These are phyloP conservation scores for Clavelina lepadiformis DNA, from an alignment of 23 tunicate species.

Conservation along the genomic window DNA sequence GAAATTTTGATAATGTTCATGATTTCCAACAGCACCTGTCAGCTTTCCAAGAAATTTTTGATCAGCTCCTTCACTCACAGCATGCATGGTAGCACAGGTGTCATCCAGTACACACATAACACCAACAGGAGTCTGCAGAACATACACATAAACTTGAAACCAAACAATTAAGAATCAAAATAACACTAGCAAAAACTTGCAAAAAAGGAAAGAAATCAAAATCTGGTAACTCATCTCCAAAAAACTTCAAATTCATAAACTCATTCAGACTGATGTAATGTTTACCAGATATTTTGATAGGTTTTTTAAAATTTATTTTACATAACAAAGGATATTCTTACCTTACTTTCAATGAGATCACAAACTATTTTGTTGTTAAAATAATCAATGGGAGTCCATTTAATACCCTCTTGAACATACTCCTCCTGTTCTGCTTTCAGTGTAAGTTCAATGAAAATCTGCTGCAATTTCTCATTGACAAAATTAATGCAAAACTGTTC, in stretches of 20 bases:
- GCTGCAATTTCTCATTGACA: constrained; percentile 95
- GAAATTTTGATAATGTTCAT: constrained; percentile 77
- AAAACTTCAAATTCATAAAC: no score
- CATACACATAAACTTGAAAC: constrained; percentile 3
- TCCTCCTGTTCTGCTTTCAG: constrained; percentile 98
- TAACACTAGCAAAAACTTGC: neutral
- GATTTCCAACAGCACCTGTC: constrained; percentile 56
- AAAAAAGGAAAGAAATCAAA: neutral
- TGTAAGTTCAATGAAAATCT: constrained; percentile 91
- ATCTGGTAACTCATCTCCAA: no score
- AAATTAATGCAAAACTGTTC: constrained; percentile 98
- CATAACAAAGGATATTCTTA: neutral
- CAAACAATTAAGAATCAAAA: neutral
- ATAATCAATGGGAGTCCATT: constrained; percentile 92
- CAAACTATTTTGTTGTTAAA: constrained; percentile 96
- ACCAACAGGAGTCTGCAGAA: constrained; percentile 83
- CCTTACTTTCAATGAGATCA: constrained; percentile 86
- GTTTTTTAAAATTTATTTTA: no score
- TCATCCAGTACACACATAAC: constrained; percentile 94
- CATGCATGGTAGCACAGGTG: constrained; percentile 98
- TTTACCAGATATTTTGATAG: no score
- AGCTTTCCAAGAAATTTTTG: constrained; percentile 79
- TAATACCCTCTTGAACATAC: constrained; percentile 90
- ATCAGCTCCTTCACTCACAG: constrained; percentile 86
- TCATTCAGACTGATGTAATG: no score